Evolutionary conservation across 2,113 vertebrate genomes (phyloP).

Genomic region (Mionectes macconnelli): DNA sequence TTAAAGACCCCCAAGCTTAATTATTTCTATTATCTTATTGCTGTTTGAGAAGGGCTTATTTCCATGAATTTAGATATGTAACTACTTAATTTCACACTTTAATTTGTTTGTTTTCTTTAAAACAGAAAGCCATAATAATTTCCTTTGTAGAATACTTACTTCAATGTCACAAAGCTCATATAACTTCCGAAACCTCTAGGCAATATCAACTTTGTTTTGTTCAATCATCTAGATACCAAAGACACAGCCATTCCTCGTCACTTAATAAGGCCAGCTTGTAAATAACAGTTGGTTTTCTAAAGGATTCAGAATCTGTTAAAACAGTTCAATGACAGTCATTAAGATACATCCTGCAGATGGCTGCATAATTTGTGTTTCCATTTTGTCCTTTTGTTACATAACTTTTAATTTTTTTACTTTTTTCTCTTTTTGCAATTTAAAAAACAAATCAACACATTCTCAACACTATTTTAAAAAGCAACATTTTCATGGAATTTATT

Average conservation of each 20-base stretch:
- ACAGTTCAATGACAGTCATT: background rate
- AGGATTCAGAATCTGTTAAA: slow-evolving; percentile 24
- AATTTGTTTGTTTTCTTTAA: background rate
- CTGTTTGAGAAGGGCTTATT: background rate
- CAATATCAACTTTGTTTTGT: background rate
- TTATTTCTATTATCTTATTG: background rate
- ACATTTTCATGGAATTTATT: background rate
- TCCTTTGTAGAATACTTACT: background rate
- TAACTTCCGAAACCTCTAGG: background rate
- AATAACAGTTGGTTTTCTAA: background rate
- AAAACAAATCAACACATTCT: background rate
- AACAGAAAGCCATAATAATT: background rate
- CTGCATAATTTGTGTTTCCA: background rate
- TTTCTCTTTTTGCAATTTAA: background rate
- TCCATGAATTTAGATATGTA: background rate
- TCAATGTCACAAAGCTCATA: background rate
- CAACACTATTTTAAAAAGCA: background rate
- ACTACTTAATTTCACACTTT: background rate
- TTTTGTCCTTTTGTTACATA: background rate
- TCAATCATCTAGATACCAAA: slow-evolving; percentile 22
- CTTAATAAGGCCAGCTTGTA: background rate
- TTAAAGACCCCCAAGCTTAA: background rate
- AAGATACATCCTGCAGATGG: slow-evolving; percentile 19
- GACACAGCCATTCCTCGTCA: background rate
- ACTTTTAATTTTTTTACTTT: background rate